Evolutionary conservation across 2,113 vertebrate genomes (phyloP), one percentile per base, ranked within the genome.

Genomic region (Asarcornis scutulata): DNA sequence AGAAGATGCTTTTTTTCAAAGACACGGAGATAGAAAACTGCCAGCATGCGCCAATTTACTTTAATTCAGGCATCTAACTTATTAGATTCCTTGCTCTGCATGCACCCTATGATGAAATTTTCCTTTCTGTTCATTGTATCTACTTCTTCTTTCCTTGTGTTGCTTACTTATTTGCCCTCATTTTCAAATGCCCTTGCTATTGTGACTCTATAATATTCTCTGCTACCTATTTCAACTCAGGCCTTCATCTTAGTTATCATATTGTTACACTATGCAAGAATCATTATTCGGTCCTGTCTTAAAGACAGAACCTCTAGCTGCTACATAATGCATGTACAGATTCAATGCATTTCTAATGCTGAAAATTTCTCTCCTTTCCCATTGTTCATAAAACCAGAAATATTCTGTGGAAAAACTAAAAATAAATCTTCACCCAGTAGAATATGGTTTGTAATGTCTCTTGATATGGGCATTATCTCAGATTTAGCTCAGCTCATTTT

Each of bases 261-360:
- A 86, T 71, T 91, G 59, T 78, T 86, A 77, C 66, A 95, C 92
- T 95, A 93, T 86, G 91, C 84, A 95, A 95, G 75, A 91, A 80
- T 95, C 78, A 86, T 96, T 89, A 86, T 95, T 96, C 16, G 9
- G 52, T 86, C 55, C 66, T 73, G 55, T 88, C 88, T 95, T 95
- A 94, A 88, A 93, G 83, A 96, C n/a, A 89, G 91, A 95, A 92
- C 53, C 42, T 75, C 78, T 68, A 59, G 82, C 90, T 96, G 66
- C 90, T 97, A 77, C 93, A 96, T 96, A 96, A 95, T 95, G 78
- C 95, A 96, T 94, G 66, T 75, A 88, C 46, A 79, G 64, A 94
- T 81, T 91, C 93, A 91, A 96, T 96, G 93, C 95, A 96, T 96
- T 96, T 92, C 93, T 96, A 96, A 97, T 96, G 86, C 66, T 2